phyloP scores from a whole-genome alignment of 2,113 vertebrate genomes.

The Pterocles gutturalis region DNA sequence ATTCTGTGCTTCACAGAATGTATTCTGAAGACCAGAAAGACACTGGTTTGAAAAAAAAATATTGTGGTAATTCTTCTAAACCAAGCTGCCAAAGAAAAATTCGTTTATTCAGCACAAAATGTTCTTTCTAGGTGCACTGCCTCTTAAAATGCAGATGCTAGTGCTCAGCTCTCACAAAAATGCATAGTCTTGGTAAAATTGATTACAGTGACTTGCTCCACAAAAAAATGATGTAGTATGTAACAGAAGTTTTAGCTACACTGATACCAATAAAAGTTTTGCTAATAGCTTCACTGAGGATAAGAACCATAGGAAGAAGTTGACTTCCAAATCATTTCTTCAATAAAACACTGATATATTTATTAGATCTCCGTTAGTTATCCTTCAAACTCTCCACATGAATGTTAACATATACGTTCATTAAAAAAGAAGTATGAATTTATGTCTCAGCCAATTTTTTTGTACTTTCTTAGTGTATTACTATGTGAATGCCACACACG shows the following conservation, averaged over 20 bases:
- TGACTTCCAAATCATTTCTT: not conserved
- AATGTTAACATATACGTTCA: not conserved
- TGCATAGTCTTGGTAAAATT: not conserved
- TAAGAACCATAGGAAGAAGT: not conserved
- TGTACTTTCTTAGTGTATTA: not conserved
- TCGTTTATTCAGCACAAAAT: not conserved
- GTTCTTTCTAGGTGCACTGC: not conserved
- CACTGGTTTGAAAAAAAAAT: not conserved
- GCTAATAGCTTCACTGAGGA: not conserved
- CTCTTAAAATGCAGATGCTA: not conserved
- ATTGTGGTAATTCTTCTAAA: not conserved
- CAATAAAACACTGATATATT: not conserved
- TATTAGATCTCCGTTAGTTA: not conserved
- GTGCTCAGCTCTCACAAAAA: not conserved
- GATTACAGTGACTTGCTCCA: not conserved
- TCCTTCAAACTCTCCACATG: not conserved
- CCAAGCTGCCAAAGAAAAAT: not conserved
- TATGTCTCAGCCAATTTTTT: not conserved
- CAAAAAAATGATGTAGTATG: not conserved
- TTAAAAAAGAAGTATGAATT: not conserved
- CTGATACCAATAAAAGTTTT: not conserved
- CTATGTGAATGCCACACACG: not conserved
- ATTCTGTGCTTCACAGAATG: slow-evolving; percentile 40
- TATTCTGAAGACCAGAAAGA: slow-evolving; percentile 43
- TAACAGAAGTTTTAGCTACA: not conserved